These are phyloP conservation scores for Porites divaricata DNA, from an alignment of 92 coral and sea anemone genomes.

Conservation along the genomic window DNA sequence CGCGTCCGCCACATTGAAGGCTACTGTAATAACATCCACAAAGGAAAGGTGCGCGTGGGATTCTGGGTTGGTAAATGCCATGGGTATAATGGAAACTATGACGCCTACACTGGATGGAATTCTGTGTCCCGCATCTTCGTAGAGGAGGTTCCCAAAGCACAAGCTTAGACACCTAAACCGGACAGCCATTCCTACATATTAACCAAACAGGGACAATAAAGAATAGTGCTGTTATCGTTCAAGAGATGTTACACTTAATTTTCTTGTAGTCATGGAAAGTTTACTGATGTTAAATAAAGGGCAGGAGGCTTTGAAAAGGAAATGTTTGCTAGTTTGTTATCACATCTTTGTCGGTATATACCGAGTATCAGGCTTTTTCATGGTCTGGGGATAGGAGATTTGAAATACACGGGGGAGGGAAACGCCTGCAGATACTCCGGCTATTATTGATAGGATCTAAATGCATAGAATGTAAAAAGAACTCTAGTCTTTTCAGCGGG, in stretches of 20 bases:
- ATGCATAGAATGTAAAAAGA: too few relatives aligned
- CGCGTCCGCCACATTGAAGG: background rate
- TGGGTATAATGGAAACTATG: background rate
- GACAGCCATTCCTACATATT: background rate
- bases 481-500: too few relatives aligned
- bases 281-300: background rate
- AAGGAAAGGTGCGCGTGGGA: background rate
- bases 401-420: too few relatives aligned
- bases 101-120: background rate
- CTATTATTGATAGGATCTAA: too few relatives aligned
- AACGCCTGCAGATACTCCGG: too few relatives aligned
- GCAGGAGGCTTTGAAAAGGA: background rate
- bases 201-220: background rate
- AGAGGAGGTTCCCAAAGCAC: background rate
- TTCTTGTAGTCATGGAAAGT: background rate
- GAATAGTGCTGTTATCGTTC: background rate
- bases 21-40: background rate
- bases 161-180: background rate
- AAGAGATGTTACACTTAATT: background rate
- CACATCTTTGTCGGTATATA: too few relatives aligned
- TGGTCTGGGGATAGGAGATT: too few relatives aligned
- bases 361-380: too few relatives aligned
- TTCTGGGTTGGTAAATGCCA: background rate
- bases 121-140: background rate
- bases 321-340: too few relatives aligned